These are phyloP conservation scores for Toxostoma redivivum DNA, from an alignment of 2,113 vertebrate genomes.

Conservation along the genomic window DNA sequence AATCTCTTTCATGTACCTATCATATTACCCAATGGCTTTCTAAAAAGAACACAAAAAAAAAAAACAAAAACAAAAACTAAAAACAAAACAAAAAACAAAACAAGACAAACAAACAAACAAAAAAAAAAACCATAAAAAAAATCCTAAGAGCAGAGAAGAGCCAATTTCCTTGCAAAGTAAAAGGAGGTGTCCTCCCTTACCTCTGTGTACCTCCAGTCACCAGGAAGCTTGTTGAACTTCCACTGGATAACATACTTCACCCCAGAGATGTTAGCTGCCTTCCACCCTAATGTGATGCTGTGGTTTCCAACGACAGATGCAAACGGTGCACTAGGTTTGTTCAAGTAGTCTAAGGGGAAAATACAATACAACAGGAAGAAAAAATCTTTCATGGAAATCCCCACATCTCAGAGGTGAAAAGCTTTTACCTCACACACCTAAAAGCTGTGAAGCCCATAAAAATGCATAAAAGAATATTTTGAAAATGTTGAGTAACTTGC, in stretches of 20 bases:
- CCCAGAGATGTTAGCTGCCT: conserved; percentile 65
- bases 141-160: not conserved
- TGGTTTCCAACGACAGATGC: conserved; percentile 67
- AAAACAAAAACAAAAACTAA: too few species aligned
- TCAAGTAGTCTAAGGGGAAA: conserved; percentile 45
- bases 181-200: conserved; percentile 23
- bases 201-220: conserved; percentile 75
- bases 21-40: not conserved
- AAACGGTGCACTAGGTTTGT: conserved; percentile 63
- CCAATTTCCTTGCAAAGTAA: not conserved
- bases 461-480: not conserved
- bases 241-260: conserved; percentile 75
- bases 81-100: too few species aligned
- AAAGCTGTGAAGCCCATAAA: not conserved
- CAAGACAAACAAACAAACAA: not conserved
- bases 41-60: not conserved
- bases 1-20: not conserved
- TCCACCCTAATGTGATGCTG: conserved; percentile 69
- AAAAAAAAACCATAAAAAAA: not conserved
- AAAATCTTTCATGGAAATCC: not conserved
- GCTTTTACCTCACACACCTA: not conserved
- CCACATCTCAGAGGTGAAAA: not conserved
- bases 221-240: conserved; percentile 67
- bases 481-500: not conserved
- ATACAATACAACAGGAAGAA: not conserved